Evolutionary conservation across 2,888 invertebrate species (phyloP), one percentile per base, ranked within the genome.

Genomic region (Drosophila setosimentum): DNA sequence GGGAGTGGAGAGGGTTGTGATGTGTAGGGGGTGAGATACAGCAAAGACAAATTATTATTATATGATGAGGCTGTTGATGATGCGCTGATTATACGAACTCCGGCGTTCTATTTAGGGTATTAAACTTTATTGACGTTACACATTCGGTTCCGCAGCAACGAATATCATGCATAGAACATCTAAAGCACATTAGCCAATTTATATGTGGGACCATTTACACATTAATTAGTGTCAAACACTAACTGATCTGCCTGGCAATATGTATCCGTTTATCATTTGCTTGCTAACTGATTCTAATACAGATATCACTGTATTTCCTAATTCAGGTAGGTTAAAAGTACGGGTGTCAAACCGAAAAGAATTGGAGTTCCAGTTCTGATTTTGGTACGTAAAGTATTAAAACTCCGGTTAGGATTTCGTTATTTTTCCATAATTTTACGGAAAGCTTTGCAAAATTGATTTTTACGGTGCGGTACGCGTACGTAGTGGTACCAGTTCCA

Each of bases 31-130:
- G 11, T 49, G 35, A 6, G 24, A 49, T 58, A 65, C 61, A 70
- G 80, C 63, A 75, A 29, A 61, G 73, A 73, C 73, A 80, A 76
- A 79, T 79, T 80, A 80, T 79, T 64, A 57, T 57, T 76, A 74
- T 71, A 87, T 71, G 82, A 84, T 78, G 84, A 71, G 87, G 87
- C 69, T 62, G 84, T 79, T 89, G 87, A 87, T 89, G 87, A 55
- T 55, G 81, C 81, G 88, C 86, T 83, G 86, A 83, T 83, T 83
- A 83, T 75, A 80, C 77, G 80, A 78, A 69, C 54, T 32, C 42
- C 54, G 53, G 24, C 45, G 8, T 76, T 72, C 73, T 76, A 55
- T 80, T 81, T 68, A 75, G 89, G 79, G 76, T 89, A 89, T 84
- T 87, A 87, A 87, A 89, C 87, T 89, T 88, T 84, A 84, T 84